Evolutionary conservation across 2,113 vertebrate species (phyloP), one percentile per base, ranked within the genome.

Genomic region (Hirundichthys speculiger): DNA sequence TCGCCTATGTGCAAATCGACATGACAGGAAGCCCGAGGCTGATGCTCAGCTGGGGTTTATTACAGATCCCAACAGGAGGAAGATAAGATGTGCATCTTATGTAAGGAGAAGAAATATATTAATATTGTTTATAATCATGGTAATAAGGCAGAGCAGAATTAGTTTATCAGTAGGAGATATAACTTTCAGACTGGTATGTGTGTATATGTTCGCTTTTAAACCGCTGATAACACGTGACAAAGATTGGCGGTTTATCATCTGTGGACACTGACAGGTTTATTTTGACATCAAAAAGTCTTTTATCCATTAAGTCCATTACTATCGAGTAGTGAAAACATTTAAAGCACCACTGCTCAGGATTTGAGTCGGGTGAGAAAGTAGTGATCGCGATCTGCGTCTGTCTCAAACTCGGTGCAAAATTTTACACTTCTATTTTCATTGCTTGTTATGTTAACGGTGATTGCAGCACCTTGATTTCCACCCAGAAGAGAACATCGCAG

Each of bases 1-100:
- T n/a, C 58, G 10, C 48, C 38, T 45, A 13, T 43, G 8, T 54
- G 42, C 53, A 64, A 54, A 63, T n/a, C 10, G 24, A 12, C 10
- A 6, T 15, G 21, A 39, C 20, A 22, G 22, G 25, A 12, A 61
- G 52, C 43, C 51, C 21, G 16, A n/a, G 12, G 24, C 46, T 8
- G 13, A 22, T 30, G 15, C 40, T 14, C 7, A 70, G 20, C n/a
- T 21, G 3, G 53, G 40, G 21, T 30, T 56, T 20, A 47, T 14
- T 14, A 25, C 13, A 21, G 9, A 48, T 62, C 6, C 2, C 19
- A 27, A 3, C 1, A 19, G 14, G 9, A 27, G 39, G 21, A 27
- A 54, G 42, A 18, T 13, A 24, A 41, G 16, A n/a, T 18, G 20
- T 19, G 12, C 18, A 13, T 46, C 2, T 52, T 48, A 38, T 34